Evolutionary conservation across 1,140 invertebrate genomes (phyloP).

Genomic region (Macrosteles quadrilineatus): DNA sequence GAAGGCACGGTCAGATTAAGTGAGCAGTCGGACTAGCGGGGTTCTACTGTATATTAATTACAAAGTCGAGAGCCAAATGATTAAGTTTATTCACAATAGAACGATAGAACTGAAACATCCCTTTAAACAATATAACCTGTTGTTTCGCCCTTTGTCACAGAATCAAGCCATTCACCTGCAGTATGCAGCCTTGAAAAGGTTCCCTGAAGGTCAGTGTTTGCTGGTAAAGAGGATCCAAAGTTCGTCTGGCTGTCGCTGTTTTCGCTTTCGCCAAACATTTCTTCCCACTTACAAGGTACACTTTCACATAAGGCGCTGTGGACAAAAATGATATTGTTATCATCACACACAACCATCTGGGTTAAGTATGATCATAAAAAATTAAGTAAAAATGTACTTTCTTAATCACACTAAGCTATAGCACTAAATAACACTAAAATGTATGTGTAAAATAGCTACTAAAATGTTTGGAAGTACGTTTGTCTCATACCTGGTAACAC

Average conservation of each 20-base stretch:
- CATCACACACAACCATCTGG: not conserved
- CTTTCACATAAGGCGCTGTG: slow-evolving; percentile 98
- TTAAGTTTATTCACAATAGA: no score
- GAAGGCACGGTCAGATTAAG: no score
- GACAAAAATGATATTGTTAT: slow-evolving; percentile 42
- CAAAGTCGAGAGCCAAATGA: no score
- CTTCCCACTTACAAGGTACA: slow-evolving; percentile 97
- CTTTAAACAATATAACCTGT: no score
- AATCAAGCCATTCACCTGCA: no score
- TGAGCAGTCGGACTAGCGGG: no score
- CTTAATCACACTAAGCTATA: not conserved
- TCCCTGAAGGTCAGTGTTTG: slow-evolving; percentile 93
- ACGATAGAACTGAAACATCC: no score
- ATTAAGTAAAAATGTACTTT: slow-evolving; percentile 4
- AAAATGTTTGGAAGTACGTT: no score
- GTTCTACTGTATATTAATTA: no score
- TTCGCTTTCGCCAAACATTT: slow-evolving; percentile 96
- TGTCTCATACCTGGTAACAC: slow-evolving; percentile 86
- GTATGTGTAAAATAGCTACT: no score
- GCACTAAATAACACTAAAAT: not conserved
- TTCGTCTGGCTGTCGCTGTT: slow-evolving; percentile 86
- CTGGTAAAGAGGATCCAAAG: slow-evolving; percentile 96
- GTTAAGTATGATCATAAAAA: not conserved
- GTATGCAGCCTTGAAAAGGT: slow-evolving; percentile 87
- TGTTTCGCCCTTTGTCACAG: no score